Percentiles rank a stretch among this genome's conserved stretches.
Conservation (phyloP, 2,888 invertebrate genomes). For the Eumacrocentrus americanus region DNA sequence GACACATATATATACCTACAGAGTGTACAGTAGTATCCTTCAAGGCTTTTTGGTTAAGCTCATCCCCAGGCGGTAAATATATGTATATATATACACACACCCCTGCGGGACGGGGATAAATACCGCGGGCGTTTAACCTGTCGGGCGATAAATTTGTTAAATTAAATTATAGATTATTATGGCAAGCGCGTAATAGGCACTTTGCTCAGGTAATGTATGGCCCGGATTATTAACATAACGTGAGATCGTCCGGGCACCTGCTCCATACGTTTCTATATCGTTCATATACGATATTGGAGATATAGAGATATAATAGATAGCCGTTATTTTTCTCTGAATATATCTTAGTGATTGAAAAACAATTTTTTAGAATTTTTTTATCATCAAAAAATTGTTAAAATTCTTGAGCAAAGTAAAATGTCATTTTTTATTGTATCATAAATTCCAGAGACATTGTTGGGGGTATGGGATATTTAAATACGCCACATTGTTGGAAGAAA, state of each 20-base stretch:
- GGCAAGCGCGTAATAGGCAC: slow-evolving; percentile 32
- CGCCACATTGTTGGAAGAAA: not conserved
- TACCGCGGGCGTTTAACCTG: slow-evolving; percentile 25
- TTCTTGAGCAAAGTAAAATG: not conserved
- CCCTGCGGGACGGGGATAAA: slow-evolving; percentile 11
- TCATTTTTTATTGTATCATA: not conserved
- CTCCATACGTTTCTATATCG: slow-evolving; percentile 20
- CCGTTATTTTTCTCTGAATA: not conserved
- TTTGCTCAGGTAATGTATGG: slow-evolving; percentile 27
- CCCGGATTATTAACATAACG: slow-evolving; percentile 32
- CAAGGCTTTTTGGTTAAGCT: not conserved
- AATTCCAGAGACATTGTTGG: not conserved
- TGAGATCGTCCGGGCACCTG: slow-evolving; percentile 31
- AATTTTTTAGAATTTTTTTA: not conserved
- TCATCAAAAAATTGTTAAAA: not conserved
- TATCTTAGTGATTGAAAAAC: too few relatives aligned
- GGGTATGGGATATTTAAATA: not conserved
- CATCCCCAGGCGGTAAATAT: not conserved
- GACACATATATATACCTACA: not conserved
- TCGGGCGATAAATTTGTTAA: slow-evolving; percentile 31
- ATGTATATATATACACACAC: not conserved
- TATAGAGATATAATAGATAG: slow-evolving; percentile 10
- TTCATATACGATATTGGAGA: slow-evolving; percentile 16
- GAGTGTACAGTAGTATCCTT: not conserved
- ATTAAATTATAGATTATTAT: slow-evolving; percentile 34